Evolutionary conservation across 2,888 invertebrate genomes (phyloP).

Genomic region (Caenorhabditis uteleia): DNA sequence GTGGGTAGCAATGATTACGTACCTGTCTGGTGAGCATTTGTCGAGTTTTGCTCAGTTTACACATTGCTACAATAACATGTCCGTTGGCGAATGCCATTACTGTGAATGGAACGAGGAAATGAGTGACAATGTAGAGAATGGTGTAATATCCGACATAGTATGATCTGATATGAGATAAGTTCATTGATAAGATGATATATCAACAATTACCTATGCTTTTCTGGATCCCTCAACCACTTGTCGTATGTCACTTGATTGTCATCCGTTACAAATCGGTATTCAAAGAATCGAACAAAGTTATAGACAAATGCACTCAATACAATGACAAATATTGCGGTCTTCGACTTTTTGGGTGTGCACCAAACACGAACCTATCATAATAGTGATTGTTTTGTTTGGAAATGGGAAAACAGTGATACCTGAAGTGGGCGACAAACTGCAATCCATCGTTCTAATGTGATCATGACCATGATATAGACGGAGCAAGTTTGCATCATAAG

Average conservation of each 20-base stretch:
- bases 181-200: background rate
- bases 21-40: conserved; percentile 63
- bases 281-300: conserved; percentile 65
- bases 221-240: conserved; percentile 44
- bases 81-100: conserved; percentile 63
- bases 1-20: too few species aligned
- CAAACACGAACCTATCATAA: conserved; percentile 56
- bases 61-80: conserved; percentile 57
- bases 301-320: conserved; percentile 57
- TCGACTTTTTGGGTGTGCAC: conserved; percentile 64
- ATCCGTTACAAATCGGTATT: conserved; percentile 53
- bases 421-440: conserved; percentile 66
- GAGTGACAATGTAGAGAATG: conserved; percentile 62
- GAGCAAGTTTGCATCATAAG: conserved; percentile 66
- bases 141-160: conserved; percentile 66
- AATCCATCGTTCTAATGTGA: conserved; percentile 66
- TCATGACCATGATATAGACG: conserved; percentile 65
- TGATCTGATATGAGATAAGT: conserved; percentile 18
- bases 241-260: conserved; percentile 35
- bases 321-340: conserved; percentile 56
- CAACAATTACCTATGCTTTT: conserved; percentile 32
- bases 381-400: background rate
- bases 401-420: conserved; percentile 22
- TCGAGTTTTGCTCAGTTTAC: conserved; percentile 54
- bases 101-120: conserved; percentile 66